These are phyloP conservation scores for Cosmia trapezina DNA, from an alignment of 2,888 invertebrate species.

Conservation along the genomic window DNA sequence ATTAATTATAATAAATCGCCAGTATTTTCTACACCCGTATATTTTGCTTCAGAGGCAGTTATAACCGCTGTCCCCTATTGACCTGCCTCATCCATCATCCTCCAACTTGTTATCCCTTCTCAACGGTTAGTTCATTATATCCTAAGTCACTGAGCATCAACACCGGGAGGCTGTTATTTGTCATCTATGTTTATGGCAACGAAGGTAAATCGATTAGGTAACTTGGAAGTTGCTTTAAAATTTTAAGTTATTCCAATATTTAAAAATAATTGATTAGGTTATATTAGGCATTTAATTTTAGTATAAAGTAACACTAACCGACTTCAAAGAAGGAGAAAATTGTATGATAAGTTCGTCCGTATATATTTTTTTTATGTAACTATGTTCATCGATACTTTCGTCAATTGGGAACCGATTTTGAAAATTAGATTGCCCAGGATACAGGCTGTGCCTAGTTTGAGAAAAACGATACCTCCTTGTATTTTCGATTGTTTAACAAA, in stretches of 20 bases:
- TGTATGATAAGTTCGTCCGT: no score
- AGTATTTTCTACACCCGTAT: slow-evolving; percentile 47
- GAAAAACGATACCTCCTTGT: no score
- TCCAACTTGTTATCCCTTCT: slow-evolving; percentile 60
- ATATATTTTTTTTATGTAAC: no score
- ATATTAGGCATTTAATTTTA: background rate
- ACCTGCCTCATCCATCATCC: slow-evolving; percentile 65
- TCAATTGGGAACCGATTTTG: no score
- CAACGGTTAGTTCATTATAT: slow-evolving; percentile 52
- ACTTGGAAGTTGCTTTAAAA: background rate
- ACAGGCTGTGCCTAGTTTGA: no score
- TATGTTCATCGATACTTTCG: no score
- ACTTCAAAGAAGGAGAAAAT: no score
- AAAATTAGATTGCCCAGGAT: no score
- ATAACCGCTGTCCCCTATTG: slow-evolving; percentile 55
- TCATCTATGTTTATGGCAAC: slow-evolving; percentile 24
- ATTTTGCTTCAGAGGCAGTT: slow-evolving; percentile 38
- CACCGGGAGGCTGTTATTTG: slow-evolving; percentile 32
- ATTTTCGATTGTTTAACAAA: no score
- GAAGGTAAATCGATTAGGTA: slow-evolving; percentile 18
- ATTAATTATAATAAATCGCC: slow-evolving; percentile 45
- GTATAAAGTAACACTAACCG: background rate
- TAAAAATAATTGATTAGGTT: background rate
- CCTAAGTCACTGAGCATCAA: slow-evolving; percentile 43
- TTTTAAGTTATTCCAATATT: background rate